Conservation (phyloP, 2,797 vertebrate genomes). For the Distichodus sexfasciatus region DNA sequence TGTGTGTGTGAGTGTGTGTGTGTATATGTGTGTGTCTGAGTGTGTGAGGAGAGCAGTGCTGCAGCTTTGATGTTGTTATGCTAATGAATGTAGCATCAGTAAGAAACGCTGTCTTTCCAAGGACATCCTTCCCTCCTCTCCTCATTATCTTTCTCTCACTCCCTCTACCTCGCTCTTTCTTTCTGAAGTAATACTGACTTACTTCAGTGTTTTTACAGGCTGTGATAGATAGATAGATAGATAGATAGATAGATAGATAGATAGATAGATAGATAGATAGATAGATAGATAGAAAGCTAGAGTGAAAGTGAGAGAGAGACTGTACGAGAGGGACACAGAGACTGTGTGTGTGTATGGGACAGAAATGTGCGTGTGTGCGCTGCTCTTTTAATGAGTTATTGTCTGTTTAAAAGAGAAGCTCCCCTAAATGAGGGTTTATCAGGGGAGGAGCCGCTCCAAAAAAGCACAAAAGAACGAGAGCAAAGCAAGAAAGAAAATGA, state of each 20-base stretch:
- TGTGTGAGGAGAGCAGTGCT: not conserved
- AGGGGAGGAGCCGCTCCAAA: not conserved
- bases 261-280: too few species aligned
- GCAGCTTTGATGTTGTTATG: conserved; percentile 65
- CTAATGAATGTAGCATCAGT: conserved; percentile 69
- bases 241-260: too few species aligned
- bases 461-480: not conserved
- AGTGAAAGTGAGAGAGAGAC: too few species aligned
- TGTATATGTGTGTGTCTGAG: too few species aligned
- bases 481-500: conserved; percentile 41
- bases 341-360: too few species aligned
- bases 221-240: too few species aligned
- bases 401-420: not conserved
- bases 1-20: not conserved
- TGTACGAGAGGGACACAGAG: too few species aligned
- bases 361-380: too few species aligned
- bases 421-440: not conserved
- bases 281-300: too few species aligned
- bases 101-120: conserved; percentile 70
- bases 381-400: not conserved
- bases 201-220: too few species aligned
- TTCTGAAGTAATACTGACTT: too few species aligned
- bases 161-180: not conserved
- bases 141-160: not conserved
- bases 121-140: conserved; percentile 60